Conservation (phyloP, 2,797 vertebrate species). For the Capromys pilorides region DNA sequence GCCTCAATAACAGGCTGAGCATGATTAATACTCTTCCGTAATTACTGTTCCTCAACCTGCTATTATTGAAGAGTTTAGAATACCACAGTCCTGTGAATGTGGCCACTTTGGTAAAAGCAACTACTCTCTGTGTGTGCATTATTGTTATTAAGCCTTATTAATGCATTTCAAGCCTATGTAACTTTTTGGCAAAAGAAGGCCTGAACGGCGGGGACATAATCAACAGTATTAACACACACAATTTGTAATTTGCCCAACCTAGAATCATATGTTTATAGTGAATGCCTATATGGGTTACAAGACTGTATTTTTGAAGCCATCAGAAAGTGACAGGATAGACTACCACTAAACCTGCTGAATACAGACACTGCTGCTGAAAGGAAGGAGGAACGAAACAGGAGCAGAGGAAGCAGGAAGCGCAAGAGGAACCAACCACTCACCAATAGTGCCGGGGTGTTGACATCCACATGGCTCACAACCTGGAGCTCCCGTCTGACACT, state of each 20-base stretch:
- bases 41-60: constrained; percentile 87
- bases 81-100: constrained; percentile 80
- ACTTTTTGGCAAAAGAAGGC: constrained; percentile 85
- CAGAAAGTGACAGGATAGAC: constrained; percentile 73
- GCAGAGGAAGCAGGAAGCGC: neutral
- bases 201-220: constrained; percentile 82
- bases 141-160: constrained; percentile 85
- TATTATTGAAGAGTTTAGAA: constrained; percentile 86
- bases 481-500: constrained; percentile 87
- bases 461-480: constrained; percentile 87
- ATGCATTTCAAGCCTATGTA: constrained; percentile 81
- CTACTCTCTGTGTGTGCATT: constrained; percentile 71
- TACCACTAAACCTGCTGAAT: constrained; percentile 43
- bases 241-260: constrained; percentile 79
- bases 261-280: constrained; percentile 81
- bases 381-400: constrained; percentile 30
- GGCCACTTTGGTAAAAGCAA: constrained; percentile 82
- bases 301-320: constrained; percentile 75
- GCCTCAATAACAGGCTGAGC: constrained; percentile 85
- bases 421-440: constrained; percentile 80
- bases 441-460: constrained; percentile 88
- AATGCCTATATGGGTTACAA: constrained; percentile 75
- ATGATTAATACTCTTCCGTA: constrained; percentile 85
- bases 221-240: constrained; percentile 81
- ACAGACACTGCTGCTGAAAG: constrained; percentile 5